Base-by-base conservation (phyloP, 1,140 invertebrate genomes). In the Panulirus ornatus region DNA sequence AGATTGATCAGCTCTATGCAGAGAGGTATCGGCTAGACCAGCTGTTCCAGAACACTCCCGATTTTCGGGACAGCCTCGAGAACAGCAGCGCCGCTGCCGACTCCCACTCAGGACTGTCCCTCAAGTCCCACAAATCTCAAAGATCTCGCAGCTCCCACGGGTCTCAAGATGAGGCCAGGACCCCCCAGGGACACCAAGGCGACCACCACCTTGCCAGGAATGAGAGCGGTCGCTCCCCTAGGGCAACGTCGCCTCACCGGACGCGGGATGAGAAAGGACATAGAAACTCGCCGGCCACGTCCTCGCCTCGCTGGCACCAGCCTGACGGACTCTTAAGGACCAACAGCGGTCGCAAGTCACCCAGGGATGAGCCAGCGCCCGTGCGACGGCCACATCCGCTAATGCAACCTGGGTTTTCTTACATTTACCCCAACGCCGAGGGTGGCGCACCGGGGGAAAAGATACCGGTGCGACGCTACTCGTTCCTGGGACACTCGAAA, bases 41-140 rank as follows among this genome's bases (percentile, higher is more conserved):
- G 66, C 36, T 75, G 63, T 82, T 82, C 63, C 79, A 82, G 30
- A 71, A 83, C 88, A 89, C 79, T 83, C 88, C 79, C 40, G 79
- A 89, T 38, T 89, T 76, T 70, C 79, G 54, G 79, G 88, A 89
- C 88, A 89, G 88, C 71, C 79, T 89, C 47, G 88, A 89, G 70
- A 82, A 83, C 79, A 75, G 88, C 79, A 86, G 84, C 40, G 63
- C 78, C 34, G 63, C 78, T 54, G 44, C 79, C 44, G 34, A 58
- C 63, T 73, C 87, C 30, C 84, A 22, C 14, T 84, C 81, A 2
- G 58, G 14, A 36, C 19, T 42, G 58, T 84, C 81, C 30, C 38
- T n/a, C 27, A 58, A 38, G 36, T 86, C 84, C 8, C 42, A 76
- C 47, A 83, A 34, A n/a, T 83, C 81, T 36, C 14, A 66, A 40